Evolutionary conservation across 2,797 vertebrate species (phyloP), one percentile per base, ranked within the genome.

Genomic region (Columba guinea): DNA sequence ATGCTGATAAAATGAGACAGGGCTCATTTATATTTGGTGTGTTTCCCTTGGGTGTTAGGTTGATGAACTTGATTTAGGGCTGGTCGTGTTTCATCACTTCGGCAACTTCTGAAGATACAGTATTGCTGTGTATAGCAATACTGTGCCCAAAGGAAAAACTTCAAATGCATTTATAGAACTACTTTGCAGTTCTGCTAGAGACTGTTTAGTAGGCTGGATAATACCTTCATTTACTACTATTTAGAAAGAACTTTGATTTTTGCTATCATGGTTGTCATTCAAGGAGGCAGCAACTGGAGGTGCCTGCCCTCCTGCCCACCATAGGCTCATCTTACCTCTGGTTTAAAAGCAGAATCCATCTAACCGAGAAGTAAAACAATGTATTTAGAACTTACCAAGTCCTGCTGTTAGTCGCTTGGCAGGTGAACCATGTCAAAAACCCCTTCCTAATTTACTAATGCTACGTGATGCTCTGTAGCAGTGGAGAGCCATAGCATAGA

Each of bases 21-120:
- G 26, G 3, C 26, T 60, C 35, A 7, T 84, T 94, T 95, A 73
- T 92, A 87, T 79, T 78, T 55, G 48, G 49, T 69, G 41, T 35
- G 2, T 74, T 92, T 93, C 56, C 51, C 60, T 63, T 87, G 92
- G 68, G 69, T 81, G 46, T 69, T 74, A 55, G 68, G 39, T 70
- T 68, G 68, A 32, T 71, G 62, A 60, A 62, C 95, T 93, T 87
- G 83, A 85, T 96, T 95, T 94, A 93, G 95, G 85, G 34, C 52
- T 92, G 84, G n/a, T 91, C 49, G 81, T 73, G 68, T 91, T 92
- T 94, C 85, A 56, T 93, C 90, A 83, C 82, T 89, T 52, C 37
- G 75, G 78, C 48, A 70, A 4, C 53, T 71, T 64, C 11, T 53
- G 59, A 65, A 18, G 39, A 20, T 87, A 87, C 41, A 67, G 52